Conservation (phyloP, 2,113 vertebrate genomes). For the Lota lota region DNA sequence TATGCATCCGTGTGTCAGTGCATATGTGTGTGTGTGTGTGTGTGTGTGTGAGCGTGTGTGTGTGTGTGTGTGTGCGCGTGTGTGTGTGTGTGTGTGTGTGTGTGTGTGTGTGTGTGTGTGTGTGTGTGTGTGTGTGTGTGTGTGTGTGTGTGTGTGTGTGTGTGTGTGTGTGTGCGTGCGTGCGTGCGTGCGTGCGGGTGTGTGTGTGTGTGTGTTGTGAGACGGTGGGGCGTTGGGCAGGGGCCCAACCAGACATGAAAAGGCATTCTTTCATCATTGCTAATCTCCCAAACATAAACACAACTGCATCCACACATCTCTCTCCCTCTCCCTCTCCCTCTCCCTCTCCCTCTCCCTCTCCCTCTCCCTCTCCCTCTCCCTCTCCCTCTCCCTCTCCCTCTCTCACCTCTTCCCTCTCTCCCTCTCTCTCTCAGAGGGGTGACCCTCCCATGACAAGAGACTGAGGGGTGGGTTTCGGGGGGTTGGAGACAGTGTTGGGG, state of each 20-base stretch:
- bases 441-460: conserved; percentile 58
- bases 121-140: conserved; percentile 18
- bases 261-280: conserved; percentile 78
- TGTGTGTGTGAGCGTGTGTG: too few relatives aligned
- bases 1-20: too few relatives aligned
- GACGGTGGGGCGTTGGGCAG: conserved; percentile 62
- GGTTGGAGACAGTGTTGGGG: too few relatives aligned
- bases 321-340: conserved; percentile 23
- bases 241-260: conserved; percentile 72
- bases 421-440: conserved; percentile 34
- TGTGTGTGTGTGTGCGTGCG: conserved; percentile 17
- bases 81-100: background rate
- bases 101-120: conserved; percentile 23
- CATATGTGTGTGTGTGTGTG: too few relatives aligned
- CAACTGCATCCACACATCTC: conserved; percentile 66
- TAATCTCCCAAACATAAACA: conserved; percentile 81
- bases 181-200: background rate
- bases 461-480: conserved; percentile 36
- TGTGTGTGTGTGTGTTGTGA: conserved; percentile 25
- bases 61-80: too few relatives aligned
- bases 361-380: conserved; percentile 30
- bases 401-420: conserved; percentile 16
- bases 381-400: background rate
- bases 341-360: background rate
- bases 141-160: conserved; percentile 1